Evolutionary conservation across 2,888 invertebrate genomes (phyloP).

Genomic region (Tinea trinotella): DNA sequence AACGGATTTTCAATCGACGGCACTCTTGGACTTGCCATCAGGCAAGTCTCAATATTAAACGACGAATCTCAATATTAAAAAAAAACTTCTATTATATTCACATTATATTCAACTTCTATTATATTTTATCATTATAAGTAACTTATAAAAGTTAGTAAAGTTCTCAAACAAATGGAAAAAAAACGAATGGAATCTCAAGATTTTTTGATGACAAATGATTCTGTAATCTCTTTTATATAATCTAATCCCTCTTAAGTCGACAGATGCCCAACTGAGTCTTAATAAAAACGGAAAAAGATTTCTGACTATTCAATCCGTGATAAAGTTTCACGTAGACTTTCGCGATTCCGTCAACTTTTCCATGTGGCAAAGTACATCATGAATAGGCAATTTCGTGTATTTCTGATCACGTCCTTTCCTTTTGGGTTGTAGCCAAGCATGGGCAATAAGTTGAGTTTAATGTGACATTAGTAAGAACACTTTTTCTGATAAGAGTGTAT

Average conservation of each 20-base stretch:
- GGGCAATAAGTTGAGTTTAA: conserved; percentile 40
- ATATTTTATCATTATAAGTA: too few species aligned
- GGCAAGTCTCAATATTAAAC: too few species aligned
- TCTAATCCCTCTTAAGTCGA: not conserved
- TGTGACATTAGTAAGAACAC: conserved; percentile 26
- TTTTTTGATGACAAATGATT: conserved; percentile 3
- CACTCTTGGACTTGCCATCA: too few species aligned
- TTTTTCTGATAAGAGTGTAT: conserved; percentile 22
- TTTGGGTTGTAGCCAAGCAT: conserved; percentile 48
- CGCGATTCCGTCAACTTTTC: conserved; percentile 34
- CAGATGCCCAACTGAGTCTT: conserved; percentile 1
- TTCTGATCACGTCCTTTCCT: conserved; percentile 51
- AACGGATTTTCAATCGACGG: too few species aligned
- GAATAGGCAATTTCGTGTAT: conserved; percentile 57
- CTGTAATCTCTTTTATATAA: conserved; percentile 11
- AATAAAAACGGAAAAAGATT: not conserved
- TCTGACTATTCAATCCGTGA: conserved; percentile 2
- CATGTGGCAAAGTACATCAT: conserved; percentile 38
- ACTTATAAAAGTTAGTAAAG: not conserved
- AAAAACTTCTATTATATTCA: too few species aligned
- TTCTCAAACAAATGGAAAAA: not conserved
- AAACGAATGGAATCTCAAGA: conserved; percentile 1
- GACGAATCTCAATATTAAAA: too few species aligned
- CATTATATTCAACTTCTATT: too few species aligned
- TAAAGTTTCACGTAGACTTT: conserved; percentile 7